phyloP scores from a whole-genome alignment of 2,797 vertebrate genomes.

The Antrozous pallidus region DNA sequence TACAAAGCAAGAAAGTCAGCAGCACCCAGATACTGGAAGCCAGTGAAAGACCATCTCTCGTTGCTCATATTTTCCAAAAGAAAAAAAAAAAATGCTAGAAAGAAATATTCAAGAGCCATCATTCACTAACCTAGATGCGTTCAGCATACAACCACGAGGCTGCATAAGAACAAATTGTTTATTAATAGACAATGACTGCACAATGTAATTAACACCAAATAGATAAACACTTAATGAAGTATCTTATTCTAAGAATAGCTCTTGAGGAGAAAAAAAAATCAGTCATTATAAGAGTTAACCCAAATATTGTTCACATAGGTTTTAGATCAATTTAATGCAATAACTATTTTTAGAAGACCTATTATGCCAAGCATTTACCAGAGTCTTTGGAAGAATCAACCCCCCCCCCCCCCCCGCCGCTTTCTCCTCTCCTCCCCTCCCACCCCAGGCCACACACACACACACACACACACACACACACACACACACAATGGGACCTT shows the following conservation, averaged over 20 bases:
- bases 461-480: no score
- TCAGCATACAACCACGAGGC: slow-evolving; percentile 41
- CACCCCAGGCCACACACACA: no score
- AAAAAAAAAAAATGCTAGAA: background rate
- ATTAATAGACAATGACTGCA: slow-evolving; percentile 62
- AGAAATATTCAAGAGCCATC: slow-evolving; percentile 38
- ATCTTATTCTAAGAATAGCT: slow-evolving; percentile 15
- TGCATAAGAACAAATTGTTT: slow-evolving; percentile 38
- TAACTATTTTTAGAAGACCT: background rate
- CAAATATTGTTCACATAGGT: slow-evolving; percentile 17
- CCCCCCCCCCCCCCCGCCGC: rapidly evolving
- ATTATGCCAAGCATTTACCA: background rate
- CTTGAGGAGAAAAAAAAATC: background rate
- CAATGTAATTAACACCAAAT: slow-evolving; percentile 50
- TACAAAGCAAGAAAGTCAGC: slow-evolving; percentile 11
- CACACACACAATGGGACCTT: background rate
- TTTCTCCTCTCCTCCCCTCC: no score
- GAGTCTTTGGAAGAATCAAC: background rate
- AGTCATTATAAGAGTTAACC: slow-evolving; percentile 4
- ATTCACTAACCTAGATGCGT: slow-evolving; percentile 45
- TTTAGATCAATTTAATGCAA: background rate
- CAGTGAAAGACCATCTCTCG: background rate
- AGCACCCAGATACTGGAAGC: background rate
- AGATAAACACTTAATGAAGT: slow-evolving; percentile 51
- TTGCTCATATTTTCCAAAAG: background rate